Conservation (phyloP, 2,113 vertebrate genomes). For the Hippocampus comes region DNA sequence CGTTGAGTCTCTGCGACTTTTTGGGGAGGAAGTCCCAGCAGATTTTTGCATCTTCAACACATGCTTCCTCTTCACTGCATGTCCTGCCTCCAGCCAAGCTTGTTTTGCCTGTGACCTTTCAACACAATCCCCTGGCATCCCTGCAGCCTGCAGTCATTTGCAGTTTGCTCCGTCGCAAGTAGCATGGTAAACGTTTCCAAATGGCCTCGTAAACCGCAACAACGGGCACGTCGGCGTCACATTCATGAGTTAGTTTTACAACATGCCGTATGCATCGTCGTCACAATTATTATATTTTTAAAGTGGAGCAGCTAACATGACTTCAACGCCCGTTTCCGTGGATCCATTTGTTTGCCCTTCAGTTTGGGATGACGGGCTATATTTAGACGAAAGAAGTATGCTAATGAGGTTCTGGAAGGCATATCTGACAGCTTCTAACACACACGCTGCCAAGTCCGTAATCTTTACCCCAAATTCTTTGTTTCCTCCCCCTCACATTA, state of each 20-base stretch:
- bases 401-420: constrained; percentile 65
- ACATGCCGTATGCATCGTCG: constrained; percentile 27
- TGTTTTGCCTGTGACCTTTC: constrained; percentile 70
- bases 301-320: constrained; percentile 38
- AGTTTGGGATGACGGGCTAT: constrained; percentile 61
- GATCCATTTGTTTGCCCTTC: constrained; percentile 63
- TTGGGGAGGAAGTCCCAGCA: constrained; percentile 25
- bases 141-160: constrained; percentile 65
- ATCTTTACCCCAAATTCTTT: constrained; percentile 52
- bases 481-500: constrained; percentile 13
- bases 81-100: constrained; percentile 56
- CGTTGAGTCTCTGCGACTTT: constrained; percentile 32
- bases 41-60: constrained; percentile 43
- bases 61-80: constrained; percentile 53
- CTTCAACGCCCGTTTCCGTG: constrained; percentile 16
- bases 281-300: constrained; percentile 27
- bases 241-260: constrained; percentile 26
- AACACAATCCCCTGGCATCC: constrained; percentile 61
- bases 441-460: constrained; percentile 53
- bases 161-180: constrained; percentile 52
- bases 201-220: constrained; percentile 46
- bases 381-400: constrained; percentile 66
- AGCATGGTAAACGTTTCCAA: constrained; percentile 64
- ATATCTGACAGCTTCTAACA: constrained; percentile 55
- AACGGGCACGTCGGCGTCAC: constrained; percentile 30